These are phyloP conservation scores for Chrysolophus pictus DNA, from an alignment of 2,797 vertebrate species.

Conservation along the genomic window DNA sequence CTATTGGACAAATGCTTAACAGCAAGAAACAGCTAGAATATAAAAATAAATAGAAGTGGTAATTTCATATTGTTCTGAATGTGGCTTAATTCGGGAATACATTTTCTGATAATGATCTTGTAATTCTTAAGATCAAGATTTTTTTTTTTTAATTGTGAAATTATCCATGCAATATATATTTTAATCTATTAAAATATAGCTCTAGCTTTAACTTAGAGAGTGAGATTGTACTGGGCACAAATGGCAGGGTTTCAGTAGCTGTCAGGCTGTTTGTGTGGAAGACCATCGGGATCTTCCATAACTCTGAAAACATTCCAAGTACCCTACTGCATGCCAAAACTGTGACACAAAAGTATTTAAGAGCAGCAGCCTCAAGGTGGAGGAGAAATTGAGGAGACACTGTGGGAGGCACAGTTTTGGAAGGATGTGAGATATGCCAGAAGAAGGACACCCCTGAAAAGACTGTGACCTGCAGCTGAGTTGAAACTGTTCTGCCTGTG, in stretches of 20 bases:
- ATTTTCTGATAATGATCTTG: background rate
- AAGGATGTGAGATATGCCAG: background rate
- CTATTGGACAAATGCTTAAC: background rate
- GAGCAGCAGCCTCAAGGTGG: background rate
- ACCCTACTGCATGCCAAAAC: background rate
- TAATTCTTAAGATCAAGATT: background rate
- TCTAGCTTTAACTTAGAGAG: background rate
- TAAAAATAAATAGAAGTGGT: background rate
- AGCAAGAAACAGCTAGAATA: background rate
- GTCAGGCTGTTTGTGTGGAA: background rate
- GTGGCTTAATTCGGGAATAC: background rate
- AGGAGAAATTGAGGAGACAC: background rate
- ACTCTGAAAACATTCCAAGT: background rate
- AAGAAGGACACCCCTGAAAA: background rate
- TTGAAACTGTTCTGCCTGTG: background rate
- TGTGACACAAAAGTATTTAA: background rate
- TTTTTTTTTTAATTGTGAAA: background rate
- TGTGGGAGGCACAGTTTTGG: background rate
- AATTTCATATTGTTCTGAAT: background rate
- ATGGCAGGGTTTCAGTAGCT: background rate
- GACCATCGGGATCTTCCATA: background rate
- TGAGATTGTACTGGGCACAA: background rate
- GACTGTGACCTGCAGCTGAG: background rate
- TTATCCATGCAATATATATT: background rate
- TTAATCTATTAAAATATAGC: background rate